Base-by-base conservation (phyloP, 2,888 invertebrate genomes). In the Cylindroiulus punctatus region DNA sequence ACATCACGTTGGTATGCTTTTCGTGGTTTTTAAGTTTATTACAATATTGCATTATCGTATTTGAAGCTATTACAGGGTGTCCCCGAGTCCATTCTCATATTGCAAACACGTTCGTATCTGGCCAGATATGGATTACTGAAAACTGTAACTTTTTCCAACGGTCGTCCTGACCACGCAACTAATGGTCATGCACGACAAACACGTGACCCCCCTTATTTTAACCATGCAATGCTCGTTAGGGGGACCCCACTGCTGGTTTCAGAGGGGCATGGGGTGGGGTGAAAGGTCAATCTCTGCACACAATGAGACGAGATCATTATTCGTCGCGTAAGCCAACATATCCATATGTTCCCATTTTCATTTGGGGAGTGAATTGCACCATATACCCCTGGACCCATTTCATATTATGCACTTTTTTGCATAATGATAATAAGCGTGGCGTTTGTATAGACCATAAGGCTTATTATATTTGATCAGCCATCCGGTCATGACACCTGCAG, bases 221-320 rank as follows among this genome's bases (percentile, higher is more conserved):
- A n/a, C n/a, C n/a, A n/a, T n/a, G n/a, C n/a, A n/a, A n/a, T n/a
- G n/a, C n/a, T n/a, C n/a, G n/a, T n/a, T n/a, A n/a, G n/a, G n/a
- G n/a, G n/a, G n/a, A n/a, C n/a, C 57, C 57, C 57, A 19, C 57
- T 4, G 17, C 57, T 19, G n/a, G 5, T 1, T n/a, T 14, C n/a
- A n/a, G 57, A 19, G 36, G 7, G 36, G 36, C 2, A 36, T 57
- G 14, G 5, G 17, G 57, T 4, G 52, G 57, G 57, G n/a, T 57
- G 57, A 57, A 19, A 57, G 57, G 57, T 57, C 57, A 57, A 57
- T 57, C 57, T 57, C 57, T n/a, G 57, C 57, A 57, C n/a, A 57
- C 57, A 57, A n/a, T 57, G 57, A n/a, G n/a, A n/a, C n/a, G 57
- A 57, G 57, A 57, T 57, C 57, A 57, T 57, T 57, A 57, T 57